Evolutionary conservation across 1,140 invertebrate species (phyloP).

Genomic region (Drosophila mauritiana): DNA sequence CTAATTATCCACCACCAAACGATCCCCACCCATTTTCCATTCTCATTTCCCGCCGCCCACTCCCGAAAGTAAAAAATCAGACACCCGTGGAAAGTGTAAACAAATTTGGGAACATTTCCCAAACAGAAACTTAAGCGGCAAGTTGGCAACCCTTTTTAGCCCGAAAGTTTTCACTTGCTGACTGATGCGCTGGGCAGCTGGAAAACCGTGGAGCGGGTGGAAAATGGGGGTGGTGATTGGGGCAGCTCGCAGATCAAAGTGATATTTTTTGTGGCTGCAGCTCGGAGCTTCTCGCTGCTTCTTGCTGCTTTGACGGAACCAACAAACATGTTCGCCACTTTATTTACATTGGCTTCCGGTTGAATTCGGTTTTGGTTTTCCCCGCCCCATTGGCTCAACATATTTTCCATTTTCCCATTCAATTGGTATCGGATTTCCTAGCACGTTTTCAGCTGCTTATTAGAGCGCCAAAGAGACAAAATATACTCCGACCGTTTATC

Average conservation of each 20-base stretch:
- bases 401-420: conserved; percentile 39
- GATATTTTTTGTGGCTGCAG: conserved; percentile 58
- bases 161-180: conserved; percentile 56
- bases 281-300: conserved; percentile 33
- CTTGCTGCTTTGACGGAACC: conserved; percentile 73
- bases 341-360: conserved; percentile 83
- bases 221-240: conserved; percentile 9
- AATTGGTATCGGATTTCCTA: conserved; percentile 48
- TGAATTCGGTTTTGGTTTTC: conserved; percentile 63
- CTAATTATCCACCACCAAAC: conserved; percentile 64
- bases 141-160: conserved; percentile 62
- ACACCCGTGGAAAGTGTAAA: conserved; percentile 52
- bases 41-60: conserved; percentile 7
- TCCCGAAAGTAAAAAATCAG: conserved; percentile 1
- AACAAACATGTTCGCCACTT: conserved; percentile 76
- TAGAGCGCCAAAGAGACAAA: conserved; percentile 24
- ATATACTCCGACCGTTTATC: conserved; percentile 63
- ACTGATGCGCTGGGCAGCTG: conserved; percentile 67
- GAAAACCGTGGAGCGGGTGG: conserved; percentile 6
- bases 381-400: conserved; percentile 4
- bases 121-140: conserved; percentile 58
- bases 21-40: conserved; percentile 39
- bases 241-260: conserved; percentile 68
- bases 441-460: conserved; percentile 55
- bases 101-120: conserved; percentile 51